Evolutionary conservation across 2,888 invertebrate species (phyloP).

Genomic region (Strigamia transsilvanica): DNA sequence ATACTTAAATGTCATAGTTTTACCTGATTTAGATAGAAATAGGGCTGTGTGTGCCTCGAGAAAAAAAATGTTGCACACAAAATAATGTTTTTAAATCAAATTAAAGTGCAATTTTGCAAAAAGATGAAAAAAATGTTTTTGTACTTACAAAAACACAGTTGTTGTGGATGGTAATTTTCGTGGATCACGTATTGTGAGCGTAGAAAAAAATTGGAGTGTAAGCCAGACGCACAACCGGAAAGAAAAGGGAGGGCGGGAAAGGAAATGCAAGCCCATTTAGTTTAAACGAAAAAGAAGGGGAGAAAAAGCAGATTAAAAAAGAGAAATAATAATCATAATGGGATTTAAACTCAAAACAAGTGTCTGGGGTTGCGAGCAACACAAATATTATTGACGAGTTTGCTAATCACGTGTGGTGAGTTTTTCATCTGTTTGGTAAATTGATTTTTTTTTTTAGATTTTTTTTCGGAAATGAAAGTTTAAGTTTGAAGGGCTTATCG

Average conservation of each 20-base stretch:
- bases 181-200: slow-evolving; percentile 1
- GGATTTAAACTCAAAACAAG: not conserved
- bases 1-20: too few species aligned
- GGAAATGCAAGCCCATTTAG: slow-evolving; percentile 38
- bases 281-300: slow-evolving; percentile 24
- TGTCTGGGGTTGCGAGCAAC: not conserved
- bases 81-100: not conserved
- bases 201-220: not conserved
- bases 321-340: not conserved
- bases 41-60: too few species aligned
- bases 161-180: not conserved
- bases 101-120: not conserved
- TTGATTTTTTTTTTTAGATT: not conserved
- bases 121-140: not conserved
- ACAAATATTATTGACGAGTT: not conserved
- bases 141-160: not conserved
- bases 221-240: slow-evolving; percentile 36
- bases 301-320: not conserved
- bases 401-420: not conserved
- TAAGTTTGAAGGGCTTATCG: not conserved
- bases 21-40: too few species aligned
- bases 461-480: not conserved
- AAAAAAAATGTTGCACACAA: too few species aligned
- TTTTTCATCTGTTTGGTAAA: not conserved
- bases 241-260: slow-evolving; percentile 38